Evolutionary conservation across 2,888 invertebrate species (phyloP).

Genomic region (Melolontha melolontha): DNA sequence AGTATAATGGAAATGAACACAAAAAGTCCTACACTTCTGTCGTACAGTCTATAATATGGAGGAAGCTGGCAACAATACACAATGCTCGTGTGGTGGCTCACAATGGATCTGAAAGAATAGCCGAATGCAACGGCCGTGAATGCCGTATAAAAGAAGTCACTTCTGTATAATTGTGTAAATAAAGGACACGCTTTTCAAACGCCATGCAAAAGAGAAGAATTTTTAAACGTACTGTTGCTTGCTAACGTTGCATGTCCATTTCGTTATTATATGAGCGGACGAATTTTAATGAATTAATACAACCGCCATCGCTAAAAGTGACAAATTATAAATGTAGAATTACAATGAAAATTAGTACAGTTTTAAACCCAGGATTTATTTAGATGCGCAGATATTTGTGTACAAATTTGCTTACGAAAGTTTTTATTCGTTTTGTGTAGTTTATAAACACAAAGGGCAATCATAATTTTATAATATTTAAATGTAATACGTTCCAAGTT

Average conservation of each 20-base stretch:
- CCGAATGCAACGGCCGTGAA: constrained; percentile 62
- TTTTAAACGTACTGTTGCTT: constrained; percentile 51
- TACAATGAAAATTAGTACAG: not conserved
- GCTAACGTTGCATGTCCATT: constrained; percentile 54
- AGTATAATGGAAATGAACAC: constrained; percentile 59
- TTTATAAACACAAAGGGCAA: too few relatives aligned
- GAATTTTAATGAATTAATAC: constrained; percentile 42
- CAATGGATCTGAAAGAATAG: constrained; percentile 61
- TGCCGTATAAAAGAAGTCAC: constrained; percentile 62
- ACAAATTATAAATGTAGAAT: constrained; percentile 16
- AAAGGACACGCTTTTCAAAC: constrained; percentile 60
- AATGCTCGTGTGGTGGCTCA: constrained; percentile 57
- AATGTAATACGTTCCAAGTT: too few relatives aligned
- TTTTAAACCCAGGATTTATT: not conserved
- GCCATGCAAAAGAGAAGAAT: constrained; percentile 55
- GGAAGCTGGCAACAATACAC: constrained; percentile 61
- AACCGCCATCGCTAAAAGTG: constrained; percentile 1
- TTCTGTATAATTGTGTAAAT: constrained; percentile 63
- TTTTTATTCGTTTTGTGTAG: too few relatives aligned
- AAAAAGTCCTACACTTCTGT: constrained; percentile 57
- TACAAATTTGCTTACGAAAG: too few relatives aligned
- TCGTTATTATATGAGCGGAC: constrained; percentile 43
- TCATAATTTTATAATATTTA: too few relatives aligned
- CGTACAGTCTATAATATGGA: constrained; percentile 50
- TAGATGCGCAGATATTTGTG: not conserved